Base-by-base conservation (phyloP, 2,113 vertebrate genomes). In the Circaetus gallicus region DNA sequence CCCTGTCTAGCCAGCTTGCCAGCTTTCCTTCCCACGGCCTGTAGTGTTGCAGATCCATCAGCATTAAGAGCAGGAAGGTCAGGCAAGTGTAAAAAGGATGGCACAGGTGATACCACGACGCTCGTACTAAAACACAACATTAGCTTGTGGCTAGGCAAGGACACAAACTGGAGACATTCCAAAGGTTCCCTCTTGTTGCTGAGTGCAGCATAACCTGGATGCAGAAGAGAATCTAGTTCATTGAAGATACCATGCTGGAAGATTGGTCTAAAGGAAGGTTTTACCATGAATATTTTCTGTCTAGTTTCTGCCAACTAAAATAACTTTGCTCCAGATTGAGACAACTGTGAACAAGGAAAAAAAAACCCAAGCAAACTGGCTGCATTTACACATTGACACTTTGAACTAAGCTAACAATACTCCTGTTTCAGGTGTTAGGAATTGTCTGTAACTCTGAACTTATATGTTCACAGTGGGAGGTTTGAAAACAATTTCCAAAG, bases 101-200 rank as follows among this genome's bases (percentile, higher is more conserved):
- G 49, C 45, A 45, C 15, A 8, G 70, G 40, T 3, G n/a, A 11
- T 13, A 43, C 5, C 74, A 10, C 0, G 1, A 7, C 32, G 55
- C 11, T 76, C 5, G 0, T 2, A 1, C 5, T 8, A 15, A 74
- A 61, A 20, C 3, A 29, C 9, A 63, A 36, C 56, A 31, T 16
- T 8, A 16, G 17, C 6, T 13, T 59, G 62, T 31, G 69, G 32
- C 31, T 32, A 26, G n/a, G 72, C 84, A 83, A 66, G 67, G 43
- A 16, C 43, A 52, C 0, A 4, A 58, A 13, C 1, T 34, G 90
- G 72, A 47, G 43, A 70, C 53, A 26, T 7, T 42, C 32, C 79
- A 72, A 53, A 78, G 52, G 20, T 42, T 71, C 47, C 40, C n/a
- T 43, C 14, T 8, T 3, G 28, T 0, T 47, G 47, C 47, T 20